A percentile compares a stretch with the other conserved stretches of the same genome.
Conservation (phyloP, 2,113 vertebrate species). For the Pterocles gutturalis region DNA sequence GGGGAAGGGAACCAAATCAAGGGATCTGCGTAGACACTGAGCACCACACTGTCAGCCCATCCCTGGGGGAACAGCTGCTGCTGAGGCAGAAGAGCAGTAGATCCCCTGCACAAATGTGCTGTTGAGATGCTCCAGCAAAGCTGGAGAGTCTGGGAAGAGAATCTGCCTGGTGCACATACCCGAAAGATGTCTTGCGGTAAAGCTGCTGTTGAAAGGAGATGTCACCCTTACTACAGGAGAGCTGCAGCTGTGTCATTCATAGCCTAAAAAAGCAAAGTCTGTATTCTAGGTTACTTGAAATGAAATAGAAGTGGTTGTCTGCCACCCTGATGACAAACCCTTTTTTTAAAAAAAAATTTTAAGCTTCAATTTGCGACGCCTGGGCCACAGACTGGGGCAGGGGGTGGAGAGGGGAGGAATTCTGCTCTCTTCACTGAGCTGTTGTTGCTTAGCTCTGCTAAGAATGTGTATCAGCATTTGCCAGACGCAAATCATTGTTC, state of each 20-base stretch:
- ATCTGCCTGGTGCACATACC: neutral
- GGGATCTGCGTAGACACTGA: neutral
- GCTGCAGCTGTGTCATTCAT: neutral
- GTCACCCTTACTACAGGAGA: neutral
- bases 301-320: neutral
- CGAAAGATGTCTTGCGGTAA: neutral
- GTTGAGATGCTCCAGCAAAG: neutral
- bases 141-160: neutral
- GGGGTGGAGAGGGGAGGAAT: neutral
- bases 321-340: neutral
- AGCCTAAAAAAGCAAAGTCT: neutral
- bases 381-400: neutral
- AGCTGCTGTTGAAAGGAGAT: neutral
- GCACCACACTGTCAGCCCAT: neutral
- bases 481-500: neutral
- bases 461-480: neutral
- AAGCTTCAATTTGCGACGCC: neutral
- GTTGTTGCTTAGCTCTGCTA: constrained; percentile 6
- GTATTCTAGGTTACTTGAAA: neutral
- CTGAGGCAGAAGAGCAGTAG: neutral
- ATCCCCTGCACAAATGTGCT: neutral
- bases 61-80: neutral
- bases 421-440: neutral
- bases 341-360: neutral
- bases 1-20: neutral